Conservation (phyloP, 2,797 vertebrate species). For the Lagocephalus sceleratus region DNA sequence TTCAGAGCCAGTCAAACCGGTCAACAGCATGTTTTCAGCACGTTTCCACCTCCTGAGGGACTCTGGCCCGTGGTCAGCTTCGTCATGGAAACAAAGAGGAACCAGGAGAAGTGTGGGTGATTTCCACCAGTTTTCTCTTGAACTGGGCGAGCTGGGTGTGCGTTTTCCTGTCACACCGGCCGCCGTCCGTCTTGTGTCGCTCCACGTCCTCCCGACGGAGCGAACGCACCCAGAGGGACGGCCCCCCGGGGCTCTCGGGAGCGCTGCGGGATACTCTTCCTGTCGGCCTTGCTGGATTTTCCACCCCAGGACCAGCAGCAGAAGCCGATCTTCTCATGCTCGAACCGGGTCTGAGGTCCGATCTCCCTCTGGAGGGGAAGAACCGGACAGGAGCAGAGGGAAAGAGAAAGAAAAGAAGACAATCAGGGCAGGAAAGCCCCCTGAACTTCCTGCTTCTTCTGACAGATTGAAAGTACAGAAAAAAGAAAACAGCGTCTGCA, state of each 20-base stretch:
- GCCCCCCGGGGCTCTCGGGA: neutral
- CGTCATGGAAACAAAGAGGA: too few species aligned
- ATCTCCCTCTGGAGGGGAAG: slow-evolving; percentile 3
- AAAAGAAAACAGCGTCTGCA: neutral
- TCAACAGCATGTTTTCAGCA: neutral
- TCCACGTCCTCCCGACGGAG: too few species aligned
- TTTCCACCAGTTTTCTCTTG: too few species aligned
- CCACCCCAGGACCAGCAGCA: slow-evolving; percentile 16
- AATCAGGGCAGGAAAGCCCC: slow-evolving; percentile 51
- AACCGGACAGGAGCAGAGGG: slow-evolving; percentile 44
- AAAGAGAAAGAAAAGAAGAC: slow-evolving; percentile 51
- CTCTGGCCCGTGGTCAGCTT: too few species aligned
- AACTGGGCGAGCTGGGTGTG: too few species aligned
- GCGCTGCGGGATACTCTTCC: slow-evolving; percentile 13
- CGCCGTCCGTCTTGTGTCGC: too few species aligned
- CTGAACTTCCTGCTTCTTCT: slow-evolving; percentile 2
- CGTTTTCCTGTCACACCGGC: too few species aligned
- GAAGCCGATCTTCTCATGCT: neutral
- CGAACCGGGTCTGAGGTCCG: too few species aligned
- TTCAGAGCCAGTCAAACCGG: too few species aligned
- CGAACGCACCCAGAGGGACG: neutral
- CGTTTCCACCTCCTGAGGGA: too few species aligned
- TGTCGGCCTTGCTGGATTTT: slow-evolving; percentile 11
- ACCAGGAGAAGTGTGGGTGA: too few species aligned
- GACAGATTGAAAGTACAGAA: slow-evolving; percentile 8